phyloP scores from a whole-genome alignment of 2,888 invertebrate genomes.

The Bhutanitis thaidina region DNA sequence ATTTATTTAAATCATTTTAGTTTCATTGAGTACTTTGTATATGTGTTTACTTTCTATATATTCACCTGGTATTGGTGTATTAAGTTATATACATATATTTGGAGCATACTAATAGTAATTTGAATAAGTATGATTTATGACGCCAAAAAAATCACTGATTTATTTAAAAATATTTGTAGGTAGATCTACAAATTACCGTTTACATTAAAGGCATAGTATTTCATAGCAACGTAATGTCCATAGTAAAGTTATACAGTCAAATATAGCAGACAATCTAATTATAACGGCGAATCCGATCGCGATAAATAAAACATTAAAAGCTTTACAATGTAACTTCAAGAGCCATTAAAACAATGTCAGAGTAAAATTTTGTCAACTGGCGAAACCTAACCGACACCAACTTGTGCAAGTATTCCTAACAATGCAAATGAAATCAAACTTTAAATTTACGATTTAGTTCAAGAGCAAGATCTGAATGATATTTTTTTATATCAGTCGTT shows the following conservation, averaged over 20 bases:
- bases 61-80: too few species aligned
- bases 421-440: conserved; percentile 56
- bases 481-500: background rate
- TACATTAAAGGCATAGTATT: too few species aligned
- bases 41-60: too few species aligned
- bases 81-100: too few species aligned
- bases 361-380: background rate
- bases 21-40: too few species aligned
- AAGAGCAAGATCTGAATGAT: background rate
- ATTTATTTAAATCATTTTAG: too few species aligned
- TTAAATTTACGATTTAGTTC: conserved; percentile 27
- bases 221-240: too few species aligned
- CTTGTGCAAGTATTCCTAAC: conserved; percentile 29
- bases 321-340: conserved; percentile 14
- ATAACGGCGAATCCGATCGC: conserved; percentile 3
- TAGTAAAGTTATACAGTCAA: background rate
- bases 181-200: too few species aligned
- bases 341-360: conserved; percentile 10
- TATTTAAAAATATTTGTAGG: too few species aligned
- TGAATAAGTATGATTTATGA: too few species aligned
- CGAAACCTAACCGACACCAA: background rate
- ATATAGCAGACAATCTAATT: background rate
- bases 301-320: conserved; percentile 18
- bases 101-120: too few species aligned
- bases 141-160: too few species aligned